Evolutionary conservation across 2,888 invertebrate species (phyloP).

Genomic region (Helobdella robusta): DNA sequence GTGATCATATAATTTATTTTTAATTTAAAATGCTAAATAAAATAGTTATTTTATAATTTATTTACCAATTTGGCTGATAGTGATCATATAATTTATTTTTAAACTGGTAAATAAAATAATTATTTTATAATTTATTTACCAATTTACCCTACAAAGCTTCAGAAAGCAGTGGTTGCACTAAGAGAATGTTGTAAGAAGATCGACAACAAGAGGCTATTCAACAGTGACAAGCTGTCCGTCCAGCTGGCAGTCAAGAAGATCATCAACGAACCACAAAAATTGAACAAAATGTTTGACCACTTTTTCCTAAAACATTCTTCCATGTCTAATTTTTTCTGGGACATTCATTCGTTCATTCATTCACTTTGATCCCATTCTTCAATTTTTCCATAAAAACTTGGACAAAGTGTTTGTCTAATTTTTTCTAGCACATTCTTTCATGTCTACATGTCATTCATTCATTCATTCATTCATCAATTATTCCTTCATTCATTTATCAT

Average conservation of each 20-base stretch:
- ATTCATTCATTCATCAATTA: not conserved
- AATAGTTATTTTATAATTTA: too few species aligned
- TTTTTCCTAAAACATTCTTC: too few species aligned
- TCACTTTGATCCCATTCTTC: too few species aligned
- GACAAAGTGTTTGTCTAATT: not conserved
- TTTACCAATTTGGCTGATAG: not conserved
- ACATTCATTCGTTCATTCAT: too few species aligned
- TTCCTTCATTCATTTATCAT: not conserved
- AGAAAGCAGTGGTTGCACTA: constrained; percentile 28
- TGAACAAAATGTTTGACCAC: constrained; percentile 10
- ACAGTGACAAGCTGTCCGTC: constrained; percentile 37
- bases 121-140: too few species aligned
- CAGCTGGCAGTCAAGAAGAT: constrained; percentile 40
- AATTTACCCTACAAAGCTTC: not conserved
- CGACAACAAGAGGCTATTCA: constrained; percentile 30
- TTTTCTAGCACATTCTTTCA: not conserved
- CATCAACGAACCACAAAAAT: constrained; percentile 30
- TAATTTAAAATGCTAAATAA: too few species aligned
- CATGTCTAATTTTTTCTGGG: too few species aligned
- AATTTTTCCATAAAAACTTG: not conserved
- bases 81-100: not conserved
- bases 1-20: too few species aligned
- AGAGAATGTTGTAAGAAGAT: constrained; percentile 30
- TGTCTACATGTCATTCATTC: not conserved
- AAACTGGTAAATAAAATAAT: too few species aligned